Base-by-base conservation (phyloP, 1,140 invertebrate species). In the Colletes latitarsis region DNA sequence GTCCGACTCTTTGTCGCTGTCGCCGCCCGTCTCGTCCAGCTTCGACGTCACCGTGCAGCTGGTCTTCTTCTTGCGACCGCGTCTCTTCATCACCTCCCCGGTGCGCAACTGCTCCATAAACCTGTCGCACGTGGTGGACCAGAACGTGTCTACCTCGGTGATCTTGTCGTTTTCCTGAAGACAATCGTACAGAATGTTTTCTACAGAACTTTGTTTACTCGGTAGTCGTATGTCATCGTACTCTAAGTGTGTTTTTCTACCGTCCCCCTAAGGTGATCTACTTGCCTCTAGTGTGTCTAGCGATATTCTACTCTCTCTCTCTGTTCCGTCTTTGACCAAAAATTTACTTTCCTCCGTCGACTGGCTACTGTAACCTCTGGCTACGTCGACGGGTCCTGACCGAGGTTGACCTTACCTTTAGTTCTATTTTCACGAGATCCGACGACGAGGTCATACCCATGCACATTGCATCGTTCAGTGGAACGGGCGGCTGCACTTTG, bases 61-160 rank as follows among this genome's bases (percentile, higher is more conserved):
- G 12, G 88, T 52, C 88, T 94, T 94, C 91, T 95, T 94, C 88
- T 94, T 92, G 52, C 93, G 85, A 15, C 90, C 92, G 49, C 94
- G 94, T 83, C 95, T 95, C 85, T 95, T 95, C 17, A 88, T 77
- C 39, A 92, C 81, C 82, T 94, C 94, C 3, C 94, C 94, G 62
- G 89, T 93, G 83, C 95, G 95, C 46, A 96, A 90, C 90, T 96
- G 95, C 90, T 96, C 95, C 92, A 96, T 94, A 91, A 96, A 96
- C 89, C 93, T 95, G 93, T 96, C 95, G 93, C 96, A 96, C 14
- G 95, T 94, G 85, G 92, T 94, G 69, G 94, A 93, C 95, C 95
- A 96, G 89, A 95, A 94, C 85, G 94, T 90, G 87, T 95, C 95
- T 15, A 93, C 87, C 21, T 90, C 91, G 14, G 74, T 86, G 19